Evolutionary conservation across 2,113 vertebrate species (phyloP), one percentile per base, ranked within the genome.

Genomic region (Poeciliopsis occidentalis): DNA sequence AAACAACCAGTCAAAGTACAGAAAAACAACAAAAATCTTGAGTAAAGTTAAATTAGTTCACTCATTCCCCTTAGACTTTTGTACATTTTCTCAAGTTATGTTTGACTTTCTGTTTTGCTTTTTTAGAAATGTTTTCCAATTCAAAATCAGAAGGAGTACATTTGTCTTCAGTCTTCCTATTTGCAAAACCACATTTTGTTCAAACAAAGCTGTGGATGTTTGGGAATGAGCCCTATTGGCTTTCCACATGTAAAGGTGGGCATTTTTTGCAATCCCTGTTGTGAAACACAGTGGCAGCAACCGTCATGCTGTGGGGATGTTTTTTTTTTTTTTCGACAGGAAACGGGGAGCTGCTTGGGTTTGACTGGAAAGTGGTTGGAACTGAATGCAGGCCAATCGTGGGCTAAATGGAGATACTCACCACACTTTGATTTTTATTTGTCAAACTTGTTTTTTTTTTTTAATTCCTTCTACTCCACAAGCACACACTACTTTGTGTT

Each of bases 1-100:
- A 83, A 8, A 4, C 66, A 86, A 5, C 77, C 31, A 26, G 51
- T 10, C 3, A 10, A 24, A 57, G 51, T 10, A 57, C 24, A 47
- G 51, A 57, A 57, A 24, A 57, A 10, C 51, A n/a, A 57, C 51
- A 22, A 54, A 54, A 54, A 54, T 57, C 44, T 47, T 47, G 44
- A 47, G 44, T 19, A 47, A 47, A 47, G 17, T 19, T 47, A 19
- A 47, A 57, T 8, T 10, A 24, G 22, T 57, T 57, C 51, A 57
- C 24, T 57, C 51, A 24, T 57, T 11, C 8, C 51, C 22, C 22
- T 57, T 57, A 22, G 24, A 54, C 44, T 15, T 47, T 6, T 47
- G 13, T 17, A 47, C 44, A 19, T 47, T 47, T 47, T 17, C 4
- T 47, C 44, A 47, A 17, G 44, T 47, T 47, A 5, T 19, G 44